phyloP scores from a whole-genome alignment of 2,797 vertebrate species.

The Chaunax sp. region DNA sequence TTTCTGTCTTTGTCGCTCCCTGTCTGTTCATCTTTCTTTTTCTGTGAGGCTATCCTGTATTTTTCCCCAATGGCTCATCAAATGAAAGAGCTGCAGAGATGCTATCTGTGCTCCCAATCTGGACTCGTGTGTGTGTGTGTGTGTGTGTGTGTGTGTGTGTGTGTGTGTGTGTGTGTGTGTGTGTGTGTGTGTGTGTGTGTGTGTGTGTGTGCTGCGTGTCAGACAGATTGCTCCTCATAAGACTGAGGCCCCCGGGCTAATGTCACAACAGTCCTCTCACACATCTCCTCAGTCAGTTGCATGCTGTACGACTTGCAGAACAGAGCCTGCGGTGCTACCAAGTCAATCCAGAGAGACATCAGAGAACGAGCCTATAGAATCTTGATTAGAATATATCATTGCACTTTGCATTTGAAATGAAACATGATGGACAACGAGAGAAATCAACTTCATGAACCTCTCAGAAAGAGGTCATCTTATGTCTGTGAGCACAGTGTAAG shows the following conservation, averaged over 20 bases:
- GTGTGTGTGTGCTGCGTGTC: conserved; percentile 50
- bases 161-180: conserved; percentile 33
- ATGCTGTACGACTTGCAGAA: conserved; percentile 51
- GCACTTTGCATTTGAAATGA: conserved; percentile 29
- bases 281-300: conserved; percentile 71
- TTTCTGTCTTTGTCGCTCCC: conserved; percentile 32
- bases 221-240: conserved; percentile 78
- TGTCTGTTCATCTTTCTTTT: conserved; percentile 13
- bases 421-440: conserved; percentile 60
- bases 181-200: conserved; percentile 40
- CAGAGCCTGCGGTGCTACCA: conserved; percentile 47
- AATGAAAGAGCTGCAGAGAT: conserved; percentile 72
- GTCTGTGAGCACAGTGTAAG: conserved; percentile 20
- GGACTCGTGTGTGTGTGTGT: conserved; percentile 43
- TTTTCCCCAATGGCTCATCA: conserved; percentile 58
- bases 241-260: conserved; percentile 71
- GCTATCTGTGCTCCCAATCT: conserved; percentile 63
- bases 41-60: conserved; percentile 55
- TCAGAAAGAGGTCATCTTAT: conserved; percentile 39
- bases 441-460: conserved; percentile 61
- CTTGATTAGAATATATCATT: conserved; percentile 48
- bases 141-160: conserved; percentile 34
- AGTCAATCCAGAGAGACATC: conserved; percentile 62
- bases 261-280: conserved; percentile 78
- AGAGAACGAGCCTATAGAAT: conserved; percentile 33